Conservation (phyloP, 92 coral and sea anemone genomes). For the Phymanthus crucifer region DNA sequence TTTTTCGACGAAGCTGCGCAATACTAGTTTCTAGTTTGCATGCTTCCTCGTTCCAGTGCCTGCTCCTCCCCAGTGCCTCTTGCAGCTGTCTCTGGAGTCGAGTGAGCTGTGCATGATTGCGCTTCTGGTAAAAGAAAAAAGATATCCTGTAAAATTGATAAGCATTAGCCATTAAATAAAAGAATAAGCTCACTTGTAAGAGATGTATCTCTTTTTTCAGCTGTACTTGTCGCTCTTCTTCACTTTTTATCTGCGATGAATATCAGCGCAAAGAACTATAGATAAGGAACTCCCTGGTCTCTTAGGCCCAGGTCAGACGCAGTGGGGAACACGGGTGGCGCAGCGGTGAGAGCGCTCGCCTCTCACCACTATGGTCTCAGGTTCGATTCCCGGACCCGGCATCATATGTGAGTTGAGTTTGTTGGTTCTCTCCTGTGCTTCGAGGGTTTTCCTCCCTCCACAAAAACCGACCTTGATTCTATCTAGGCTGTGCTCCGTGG, state of each 20-base stretch:
- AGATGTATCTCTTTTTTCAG: slow-evolving; percentile 80
- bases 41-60: slow-evolving; percentile 86
- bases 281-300: background rate
- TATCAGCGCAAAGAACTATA: background rate
- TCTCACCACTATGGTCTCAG: too few relatives aligned
- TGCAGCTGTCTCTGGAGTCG: slow-evolving; percentile 83
- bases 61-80: slow-evolving; percentile 80
- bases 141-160: background rate
- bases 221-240: slow-evolving; percentile 71
- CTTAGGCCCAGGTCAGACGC: too few relatives aligned
- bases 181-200: slow-evolving; percentile 56
- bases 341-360: too few relatives aligned
- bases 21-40: slow-evolving; percentile 63
- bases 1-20: slow-evolving; percentile 57
- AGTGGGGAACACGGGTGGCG: too few relatives aligned
- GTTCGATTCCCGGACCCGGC: too few relatives aligned
- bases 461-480: too few relatives aligned
- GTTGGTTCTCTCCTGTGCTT: too few relatives aligned
- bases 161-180: too few relatives aligned
- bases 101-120: slow-evolving; percentile 77
- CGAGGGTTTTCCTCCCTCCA: too few relatives aligned
- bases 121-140: slow-evolving; percentile 44
- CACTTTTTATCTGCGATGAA: slow-evolving; percentile 44
- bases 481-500: too few relatives aligned
- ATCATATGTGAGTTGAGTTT: too few relatives aligned